These are phyloP conservation scores for Brachionus plicatilis DNA, from an alignment of 1,140 invertebrate species.

Conservation along the genomic window DNA sequence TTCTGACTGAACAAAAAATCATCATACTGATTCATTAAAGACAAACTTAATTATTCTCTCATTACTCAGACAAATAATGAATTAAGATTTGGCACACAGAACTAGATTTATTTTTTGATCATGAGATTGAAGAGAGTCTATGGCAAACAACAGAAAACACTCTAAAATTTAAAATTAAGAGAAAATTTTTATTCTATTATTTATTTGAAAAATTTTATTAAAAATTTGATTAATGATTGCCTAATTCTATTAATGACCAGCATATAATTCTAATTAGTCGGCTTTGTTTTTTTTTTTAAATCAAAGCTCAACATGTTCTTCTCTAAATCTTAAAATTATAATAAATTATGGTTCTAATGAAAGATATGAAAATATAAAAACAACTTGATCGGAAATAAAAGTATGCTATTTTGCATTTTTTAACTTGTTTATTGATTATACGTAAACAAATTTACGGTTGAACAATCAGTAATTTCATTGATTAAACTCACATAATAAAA, in stretches of 20 bases:
- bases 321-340: not conserved
- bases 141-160: too few species aligned
- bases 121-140: too few species aligned
- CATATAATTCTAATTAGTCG: not conserved
- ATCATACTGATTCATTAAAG: not conserved
- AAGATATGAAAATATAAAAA: not conserved
- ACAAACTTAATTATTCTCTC: not conserved
- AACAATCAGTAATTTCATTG: not conserved
- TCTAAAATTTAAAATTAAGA: too few species aligned
- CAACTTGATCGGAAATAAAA: not conserved
- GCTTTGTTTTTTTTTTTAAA: not conserved
- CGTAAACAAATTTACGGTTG: not conserved
- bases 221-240: not conserved
- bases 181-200: too few species aligned
- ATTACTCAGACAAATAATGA: not conserved
- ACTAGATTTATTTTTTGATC: too few species aligned
- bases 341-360: not conserved
- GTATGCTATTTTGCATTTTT: not conserved
- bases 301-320: not conserved
- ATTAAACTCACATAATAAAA: too few species aligned
- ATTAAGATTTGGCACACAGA: not conserved
- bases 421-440: not conserved
- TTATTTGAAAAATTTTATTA: not conserved
- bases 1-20: not conserved
- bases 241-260: not conserved